A percentile compares a stretch with the other conserved stretches of the same genome.
These are phyloP conservation scores for Cynocephalus volans DNA, from an alignment of 2,113 vertebrate species.

Conservation along the genomic window DNA sequence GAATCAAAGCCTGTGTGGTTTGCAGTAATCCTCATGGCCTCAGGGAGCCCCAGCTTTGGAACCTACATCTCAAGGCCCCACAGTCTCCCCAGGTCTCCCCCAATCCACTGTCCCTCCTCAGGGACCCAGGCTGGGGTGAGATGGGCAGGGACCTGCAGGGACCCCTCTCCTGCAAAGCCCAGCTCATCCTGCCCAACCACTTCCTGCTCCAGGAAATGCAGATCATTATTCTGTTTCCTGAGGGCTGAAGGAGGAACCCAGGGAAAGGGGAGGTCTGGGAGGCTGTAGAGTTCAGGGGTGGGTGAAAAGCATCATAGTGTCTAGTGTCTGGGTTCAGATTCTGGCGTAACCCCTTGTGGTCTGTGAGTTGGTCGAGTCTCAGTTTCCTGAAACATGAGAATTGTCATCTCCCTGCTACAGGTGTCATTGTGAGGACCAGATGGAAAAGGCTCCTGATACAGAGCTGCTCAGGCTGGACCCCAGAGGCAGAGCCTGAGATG, in stretches of 20 bases:
- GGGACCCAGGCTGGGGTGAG: neutral
- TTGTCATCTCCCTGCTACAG: accelerated
- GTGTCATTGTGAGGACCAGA: accelerated
- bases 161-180: neutral
- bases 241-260: neutral
- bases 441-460: neutral
- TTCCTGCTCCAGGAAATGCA: neutral
- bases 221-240: neutral
- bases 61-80: neutral
- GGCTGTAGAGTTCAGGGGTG: accelerated
- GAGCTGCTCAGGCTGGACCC: accelerated
- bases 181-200: neutral
- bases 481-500: neutral
- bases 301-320: neutral
- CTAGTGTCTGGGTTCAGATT: neutral
- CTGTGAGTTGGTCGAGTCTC: neutral
- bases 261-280: neutral
- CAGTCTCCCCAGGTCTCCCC: too few relatives aligned
- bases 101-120: accelerated
- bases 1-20: neutral
- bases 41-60: neutral
- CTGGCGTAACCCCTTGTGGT: neutral
- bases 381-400: neutral
- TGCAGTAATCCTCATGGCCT: neutral
- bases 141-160: neutral